Evolutionary conservation across 2,113 vertebrate genomes (phyloP).

Genomic region (Ptilorrhoa leucosticta): DNA sequence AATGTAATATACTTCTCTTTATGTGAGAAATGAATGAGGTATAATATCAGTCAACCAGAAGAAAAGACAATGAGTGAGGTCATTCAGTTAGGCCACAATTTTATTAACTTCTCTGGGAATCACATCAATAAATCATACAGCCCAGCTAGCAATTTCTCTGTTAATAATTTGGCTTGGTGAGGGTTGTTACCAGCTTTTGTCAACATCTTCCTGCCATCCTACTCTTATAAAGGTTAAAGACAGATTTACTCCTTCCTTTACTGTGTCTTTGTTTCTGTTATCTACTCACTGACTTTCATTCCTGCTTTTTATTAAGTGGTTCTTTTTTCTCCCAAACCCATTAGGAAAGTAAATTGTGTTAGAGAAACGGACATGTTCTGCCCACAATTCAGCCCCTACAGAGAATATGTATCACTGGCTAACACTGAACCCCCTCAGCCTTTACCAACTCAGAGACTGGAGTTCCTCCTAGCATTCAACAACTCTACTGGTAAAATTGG

Average conservation of each 20-base stretch:
- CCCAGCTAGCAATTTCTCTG: not conserved
- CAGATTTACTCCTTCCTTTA: not conserved
- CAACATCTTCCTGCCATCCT: not conserved
- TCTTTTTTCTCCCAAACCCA: not conserved
- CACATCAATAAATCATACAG: not conserved
- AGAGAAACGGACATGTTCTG: not conserved
- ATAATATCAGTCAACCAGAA: not conserved
- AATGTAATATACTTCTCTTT: not conserved
- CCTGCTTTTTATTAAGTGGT: not conserved
- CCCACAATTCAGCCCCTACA: not conserved
- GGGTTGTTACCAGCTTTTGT: not conserved
- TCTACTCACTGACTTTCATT: not conserved
- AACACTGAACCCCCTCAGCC: not conserved
- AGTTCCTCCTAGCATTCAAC: not conserved
- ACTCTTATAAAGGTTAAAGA: not conserved
- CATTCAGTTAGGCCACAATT: not conserved
- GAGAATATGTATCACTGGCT: not conserved
- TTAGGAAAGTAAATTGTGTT: not conserved
- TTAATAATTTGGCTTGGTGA: not conserved
- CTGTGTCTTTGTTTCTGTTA: not conserved
- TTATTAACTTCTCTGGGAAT: not conserved
- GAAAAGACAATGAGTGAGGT: not conserved
- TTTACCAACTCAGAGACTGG: not conserved
- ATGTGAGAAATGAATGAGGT: not conserved
- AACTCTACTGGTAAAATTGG: not conserved